These are phyloP conservation scores for Istiophorus platypterus DNA, from an alignment of 2,113 vertebrate species.

Conservation along the genomic window DNA sequence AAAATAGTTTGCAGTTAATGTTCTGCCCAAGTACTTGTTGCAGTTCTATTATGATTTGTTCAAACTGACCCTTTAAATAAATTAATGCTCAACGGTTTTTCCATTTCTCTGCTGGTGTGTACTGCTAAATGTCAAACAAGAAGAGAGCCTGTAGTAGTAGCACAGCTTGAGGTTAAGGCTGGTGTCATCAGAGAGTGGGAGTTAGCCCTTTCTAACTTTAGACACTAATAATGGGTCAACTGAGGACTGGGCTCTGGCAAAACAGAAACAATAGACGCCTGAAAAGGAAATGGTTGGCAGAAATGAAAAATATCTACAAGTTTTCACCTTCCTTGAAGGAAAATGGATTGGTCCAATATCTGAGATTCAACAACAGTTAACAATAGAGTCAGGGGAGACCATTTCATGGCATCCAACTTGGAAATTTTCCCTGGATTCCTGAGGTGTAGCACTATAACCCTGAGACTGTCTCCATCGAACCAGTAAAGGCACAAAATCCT, in stretches of 20 bases:
- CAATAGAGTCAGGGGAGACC: constrained; percentile 10
- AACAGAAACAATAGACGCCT: constrained; percentile 19
- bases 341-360: constrained; percentile 8
- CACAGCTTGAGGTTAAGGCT: constrained; percentile 5
- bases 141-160: constrained; percentile 1
- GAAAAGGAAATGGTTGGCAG: background rate
- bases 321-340: background rate
- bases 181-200: constrained; percentile 23
- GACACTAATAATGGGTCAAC: constrained; percentile 21
- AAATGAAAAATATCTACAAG: background rate
- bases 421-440: constrained; percentile 49
- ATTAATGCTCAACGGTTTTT: background rate
- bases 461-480: constrained; percentile 27
- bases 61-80: constrained; percentile 11
- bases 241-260: background rate
- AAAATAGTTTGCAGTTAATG: background rate
- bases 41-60: background rate
- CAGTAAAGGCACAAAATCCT: constrained; percentile 16
- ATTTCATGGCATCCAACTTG: constrained; percentile 35
- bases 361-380: constrained; percentile 21
- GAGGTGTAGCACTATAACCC: constrained; percentile 24
- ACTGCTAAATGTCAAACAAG: constrained; percentile 30
- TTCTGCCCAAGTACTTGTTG: background rate
- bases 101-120: constrained; percentile 15
- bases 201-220: constrained; percentile 11